Base-by-base conservation (phyloP, 2,113 vertebrate species). In the Macquaria australasica region DNA sequence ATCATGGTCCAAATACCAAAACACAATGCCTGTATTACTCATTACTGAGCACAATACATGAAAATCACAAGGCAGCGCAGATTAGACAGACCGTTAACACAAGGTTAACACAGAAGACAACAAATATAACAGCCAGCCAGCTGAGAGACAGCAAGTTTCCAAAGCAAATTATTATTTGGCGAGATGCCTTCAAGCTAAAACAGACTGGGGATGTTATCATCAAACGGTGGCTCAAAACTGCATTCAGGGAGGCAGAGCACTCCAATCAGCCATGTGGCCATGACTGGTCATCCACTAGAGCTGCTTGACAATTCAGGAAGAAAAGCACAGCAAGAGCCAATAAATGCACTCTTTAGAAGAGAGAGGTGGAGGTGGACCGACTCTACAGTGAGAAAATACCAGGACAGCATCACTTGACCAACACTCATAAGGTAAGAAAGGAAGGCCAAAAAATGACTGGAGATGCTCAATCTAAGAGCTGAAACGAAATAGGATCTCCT, bases 91-190 rank as follows among this genome's bases (percentile, higher is more conserved):
- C n/a, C 41, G 48, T 56, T 59, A 78, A 76, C 76, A 83, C 73
- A 77, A 75, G 45, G 84, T 63, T 81, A 83, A 76, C 85, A 81
- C 60, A 15, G 34, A 76, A 64, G 20, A 78, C 73, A 83, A 82
- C 68, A 80, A 78, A 82, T 80, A 67, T 41, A 71, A 59, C 77
- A 84, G 80, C 51, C 50, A 34, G 3, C 34, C 34, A 76, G 72
- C 70, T n/a, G 68, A 76, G 41, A 75, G 70, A 73, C 70, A n/a
- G 62, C 41, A 58, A 80, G 48, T 83, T 83, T 72, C 66, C 56
- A 72, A 76, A 59, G 11, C 43, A 81, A 82, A 87, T 83, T 58
- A 25, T 74, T 31, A 84, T 83, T 77, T 75, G 73, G 16, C 18
- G 25, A 77, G 70, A 78, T 71, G 53, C 78, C 83, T 72, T 62